phyloP scores from a whole-genome alignment of 2,113 vertebrate species.

The Abramis brama region DNA sequence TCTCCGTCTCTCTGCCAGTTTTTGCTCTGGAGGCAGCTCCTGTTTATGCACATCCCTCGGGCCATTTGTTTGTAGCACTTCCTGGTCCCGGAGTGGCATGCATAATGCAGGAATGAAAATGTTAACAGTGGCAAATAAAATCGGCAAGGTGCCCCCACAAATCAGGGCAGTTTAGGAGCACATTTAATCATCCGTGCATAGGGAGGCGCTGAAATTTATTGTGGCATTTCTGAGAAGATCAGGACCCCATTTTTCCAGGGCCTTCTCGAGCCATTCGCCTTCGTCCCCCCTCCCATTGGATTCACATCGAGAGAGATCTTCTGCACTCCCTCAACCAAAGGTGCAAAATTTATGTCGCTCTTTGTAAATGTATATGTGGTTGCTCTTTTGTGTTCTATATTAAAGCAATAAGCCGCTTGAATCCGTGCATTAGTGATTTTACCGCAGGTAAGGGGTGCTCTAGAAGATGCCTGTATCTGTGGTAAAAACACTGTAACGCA shows the following conservation, averaged over 20 bases:
- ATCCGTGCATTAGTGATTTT: not conserved
- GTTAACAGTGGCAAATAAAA: conserved; percentile 86
- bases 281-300: conserved; percentile 56
- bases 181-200: conserved; percentile 79
- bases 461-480: not conserved
- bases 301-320: conserved; percentile 35
- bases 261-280: conserved; percentile 50
- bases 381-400: conserved; percentile 9
- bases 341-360: conserved; percentile 4
- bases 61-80: conserved; percentile 82
- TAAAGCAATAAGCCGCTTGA: not conserved
- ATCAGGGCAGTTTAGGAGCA: conserved; percentile 82
- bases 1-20: conserved; percentile 51
- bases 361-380: conserved; percentile 35
- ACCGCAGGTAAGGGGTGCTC: not conserved
- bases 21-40: conserved; percentile 61
- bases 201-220: conserved; percentile 77
- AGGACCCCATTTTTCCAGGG: conserved; percentile 74
- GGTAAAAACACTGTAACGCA: not conserved
- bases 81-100: conserved; percentile 78
- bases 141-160: conserved; percentile 83
- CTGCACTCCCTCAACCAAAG: conserved; percentile 18
- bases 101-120: conserved; percentile 84
- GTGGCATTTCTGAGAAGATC: conserved; percentile 83
- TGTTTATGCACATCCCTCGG: conserved; percentile 76